These are phyloP conservation scores for Chesias legatella DNA, from an alignment of 2,888 invertebrate species.

Conservation along the genomic window DNA sequence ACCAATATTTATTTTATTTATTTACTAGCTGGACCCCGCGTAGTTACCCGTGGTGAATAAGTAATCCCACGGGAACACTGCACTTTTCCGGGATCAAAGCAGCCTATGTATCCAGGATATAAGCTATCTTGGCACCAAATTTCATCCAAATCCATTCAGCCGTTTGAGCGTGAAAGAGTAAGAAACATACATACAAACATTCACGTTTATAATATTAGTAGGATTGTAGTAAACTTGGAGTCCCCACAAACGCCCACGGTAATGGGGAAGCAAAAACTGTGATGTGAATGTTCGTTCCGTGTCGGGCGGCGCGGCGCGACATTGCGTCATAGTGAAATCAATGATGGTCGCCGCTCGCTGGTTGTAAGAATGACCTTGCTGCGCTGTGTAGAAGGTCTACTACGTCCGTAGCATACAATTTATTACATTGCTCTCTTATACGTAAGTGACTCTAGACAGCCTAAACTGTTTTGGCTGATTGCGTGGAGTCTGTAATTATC, in stretches of 20 bases:
- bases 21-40: no score
- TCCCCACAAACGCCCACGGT: slow-evolving; percentile 37
- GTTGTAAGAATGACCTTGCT: slow-evolving; percentile 74
- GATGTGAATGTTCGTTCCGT: slow-evolving; percentile 50
- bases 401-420: slow-evolving; percentile 16
- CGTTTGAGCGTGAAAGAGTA: no score
- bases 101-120: no score
- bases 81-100: no score
- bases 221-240: slow-evolving; percentile 15
- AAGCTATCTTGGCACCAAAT: no score
- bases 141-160: no score
- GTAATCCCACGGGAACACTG: no score
- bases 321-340: slow-evolving; percentile 72
- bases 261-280: slow-evolving; percentile 47
- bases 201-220: no score
- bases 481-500: no score
- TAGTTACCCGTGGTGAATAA: no score
- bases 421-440: slow-evolving; percentile 15
- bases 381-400: slow-evolving; percentile 24
- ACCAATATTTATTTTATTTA: no score
- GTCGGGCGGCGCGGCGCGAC: slow-evolving; percentile 38
- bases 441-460: slow-evolving; percentile 10
- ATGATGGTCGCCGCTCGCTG: slow-evolving; percentile 57
- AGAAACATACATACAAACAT: no score
- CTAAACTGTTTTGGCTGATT: not conserved